Base-by-base conservation (phyloP, 2,888 invertebrate species). In the Drosophila nr. fundita region DNA sequence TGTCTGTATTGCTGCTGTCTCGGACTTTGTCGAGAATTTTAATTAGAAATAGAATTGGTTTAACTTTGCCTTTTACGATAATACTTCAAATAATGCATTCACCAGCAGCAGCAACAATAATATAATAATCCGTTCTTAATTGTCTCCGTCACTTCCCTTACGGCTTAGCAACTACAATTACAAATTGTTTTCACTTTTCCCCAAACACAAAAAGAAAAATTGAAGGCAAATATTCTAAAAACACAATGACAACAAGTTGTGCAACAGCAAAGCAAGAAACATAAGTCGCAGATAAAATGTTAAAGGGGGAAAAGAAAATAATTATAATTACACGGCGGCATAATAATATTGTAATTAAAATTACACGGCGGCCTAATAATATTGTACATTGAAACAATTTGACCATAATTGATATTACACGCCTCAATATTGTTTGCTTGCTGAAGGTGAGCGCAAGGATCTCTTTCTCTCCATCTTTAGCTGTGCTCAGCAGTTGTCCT, bases 11-110 rank as follows among this genome's bases (percentile, higher is more conserved):
- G 24, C 27, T n/a, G 45, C 40, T 10, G 29, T 11, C 13, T 34
- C 30, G 5, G 32, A 24, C 21, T 30, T 59, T 59, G 38, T 27
- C 53, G 63, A 54, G 50, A 64, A 45, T 45, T 24, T 45, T 45
- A 45, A 45, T 45, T 45, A 24, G 15, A 45, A 45, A 45, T 45
- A 45, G 15, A 45, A 24, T 45, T 30, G 29, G n/a, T 4, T 30
- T 52, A 30, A 30, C 21, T 4, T 40, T 45, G 24, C 8, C 24
- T 24, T 45, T 24, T 15, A 45, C 8, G 15, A 15, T 8, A 24
- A 45, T 8, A 24, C 24, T 45, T 6, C 11, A 21, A 21, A 42
- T 42, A 42, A 42, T 2, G 11, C 21, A 42, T 42, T 42, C 21
- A 15, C 21, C 21, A 4, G 15, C 45, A 45, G 15, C 7, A 15